Percentiles rank a stretch among this genome's conserved stretches.
Conservation (phyloP, 2,888 invertebrate species). For the Yponomeuta sedellus region DNA sequence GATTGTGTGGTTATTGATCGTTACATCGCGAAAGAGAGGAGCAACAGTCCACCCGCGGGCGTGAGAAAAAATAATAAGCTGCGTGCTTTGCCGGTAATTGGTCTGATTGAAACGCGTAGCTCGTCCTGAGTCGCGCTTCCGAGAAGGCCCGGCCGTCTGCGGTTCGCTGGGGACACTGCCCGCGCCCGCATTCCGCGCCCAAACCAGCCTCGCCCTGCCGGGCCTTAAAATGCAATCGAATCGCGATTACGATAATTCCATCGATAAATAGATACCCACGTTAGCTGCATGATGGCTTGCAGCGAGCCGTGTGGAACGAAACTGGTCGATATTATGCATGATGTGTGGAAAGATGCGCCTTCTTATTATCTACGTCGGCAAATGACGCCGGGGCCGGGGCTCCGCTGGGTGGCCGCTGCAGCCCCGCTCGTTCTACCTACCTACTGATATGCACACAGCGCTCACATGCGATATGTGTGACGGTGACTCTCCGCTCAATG, state of each 20-base stretch:
- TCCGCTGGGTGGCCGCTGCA: conserved; percentile 51
- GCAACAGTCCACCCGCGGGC: conserved; percentile 16
- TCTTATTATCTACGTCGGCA: conserved; percentile 60
- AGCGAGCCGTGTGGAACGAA: conserved; percentile 27
- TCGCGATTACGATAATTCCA: conserved; percentile 1
- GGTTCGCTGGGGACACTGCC: conserved; percentile 60
- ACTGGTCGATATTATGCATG: conserved; percentile 38
- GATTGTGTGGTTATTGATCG: not conserved
- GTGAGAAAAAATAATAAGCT: conserved; percentile 56
- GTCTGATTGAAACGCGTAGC: conserved; percentile 70
- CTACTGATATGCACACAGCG: conserved; percentile 8
- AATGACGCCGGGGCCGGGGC: conserved; percentile 46
- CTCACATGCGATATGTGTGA: not conserved
- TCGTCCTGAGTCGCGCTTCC: conserved; percentile 53
- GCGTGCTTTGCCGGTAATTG: conserved; percentile 64
- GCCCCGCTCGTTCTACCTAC: not conserved
- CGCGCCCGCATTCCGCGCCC: conserved; percentile 7
- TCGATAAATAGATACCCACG: not conserved
- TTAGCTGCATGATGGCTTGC: not conserved
- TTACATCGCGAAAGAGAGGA: not conserved
- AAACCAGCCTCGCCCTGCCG: conserved; percentile 1
- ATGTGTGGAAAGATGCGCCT: conserved; percentile 49
- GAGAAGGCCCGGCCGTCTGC: conserved; percentile 45
- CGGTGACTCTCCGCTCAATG: not conserved
- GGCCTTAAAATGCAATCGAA: conserved; percentile 26